Conservation (phyloP, 2,113 vertebrate species). For the Apaloderma vittatum region DNA sequence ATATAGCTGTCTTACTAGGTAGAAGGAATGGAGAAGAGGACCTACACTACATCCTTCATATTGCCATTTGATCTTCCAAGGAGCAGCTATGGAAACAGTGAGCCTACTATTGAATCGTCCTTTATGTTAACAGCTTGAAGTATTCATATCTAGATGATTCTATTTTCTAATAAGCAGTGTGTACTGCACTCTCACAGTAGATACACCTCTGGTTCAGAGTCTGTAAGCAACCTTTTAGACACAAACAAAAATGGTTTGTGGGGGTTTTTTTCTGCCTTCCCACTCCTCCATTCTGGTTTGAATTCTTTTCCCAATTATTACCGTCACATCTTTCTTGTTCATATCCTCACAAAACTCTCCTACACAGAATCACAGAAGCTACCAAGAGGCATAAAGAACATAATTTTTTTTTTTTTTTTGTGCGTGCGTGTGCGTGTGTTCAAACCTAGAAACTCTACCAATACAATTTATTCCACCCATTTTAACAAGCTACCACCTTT, state of each 20-base stretch:
- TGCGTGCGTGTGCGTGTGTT: too few relatives aligned
- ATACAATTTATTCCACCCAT: not conserved
- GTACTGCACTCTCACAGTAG: not conserved
- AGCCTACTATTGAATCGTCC: not conserved
- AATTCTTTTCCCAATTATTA: not conserved
- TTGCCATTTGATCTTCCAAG: not conserved
- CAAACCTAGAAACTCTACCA: not conserved
- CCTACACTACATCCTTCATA: not conserved
- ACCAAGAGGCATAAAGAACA: not conserved
- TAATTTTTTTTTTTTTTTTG: not conserved
- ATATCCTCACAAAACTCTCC: not conserved
- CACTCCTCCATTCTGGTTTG: accelerated
- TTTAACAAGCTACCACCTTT: not conserved
- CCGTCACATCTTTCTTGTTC: not conserved
- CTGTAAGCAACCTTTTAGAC: not conserved
- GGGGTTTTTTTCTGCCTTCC: not conserved
- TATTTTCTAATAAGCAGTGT: not conserved
- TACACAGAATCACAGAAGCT: not conserved
- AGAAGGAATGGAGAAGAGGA: not conserved
- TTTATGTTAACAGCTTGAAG: not conserved
- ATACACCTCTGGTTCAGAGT: not conserved
- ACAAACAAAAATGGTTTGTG: not conserved
- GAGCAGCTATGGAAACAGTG: not conserved
- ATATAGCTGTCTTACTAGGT: not conserved
- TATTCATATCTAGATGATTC: not conserved